phyloP scores from a whole-genome alignment of 2,888 invertebrate genomes.

The Dilophus febrilis region DNA sequence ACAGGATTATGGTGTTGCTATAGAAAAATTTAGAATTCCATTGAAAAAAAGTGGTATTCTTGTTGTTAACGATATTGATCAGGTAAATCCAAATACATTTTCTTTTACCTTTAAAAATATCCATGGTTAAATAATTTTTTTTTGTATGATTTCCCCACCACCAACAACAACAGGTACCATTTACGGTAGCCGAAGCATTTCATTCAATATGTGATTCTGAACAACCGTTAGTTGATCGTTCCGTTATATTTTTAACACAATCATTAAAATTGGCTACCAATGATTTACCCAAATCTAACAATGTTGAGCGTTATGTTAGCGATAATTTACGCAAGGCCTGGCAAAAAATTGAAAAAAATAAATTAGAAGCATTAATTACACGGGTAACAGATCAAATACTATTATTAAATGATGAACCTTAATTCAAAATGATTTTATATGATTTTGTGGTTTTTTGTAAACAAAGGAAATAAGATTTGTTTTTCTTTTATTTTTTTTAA shows the following conservation, averaged over 20 bases:
- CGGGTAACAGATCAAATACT: conserved; percentile 25
- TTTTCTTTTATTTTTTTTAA: no score
- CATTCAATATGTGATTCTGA: conserved; percentile 39
- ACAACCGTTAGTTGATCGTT: conserved; percentile 29
- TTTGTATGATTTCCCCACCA: no score
- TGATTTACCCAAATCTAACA: conserved; percentile 9
- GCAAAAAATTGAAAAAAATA: conserved; percentile 16
- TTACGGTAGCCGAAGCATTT: conserved; percentile 29
- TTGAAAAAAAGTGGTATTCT: conserved; percentile 19
- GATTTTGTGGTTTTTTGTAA: no score
- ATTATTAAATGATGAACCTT: conserved; percentile 8
- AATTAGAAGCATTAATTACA: conserved; percentile 21
- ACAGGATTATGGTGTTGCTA: conserved; percentile 20
- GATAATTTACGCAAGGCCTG: conserved; percentile 11
- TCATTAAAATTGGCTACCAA: conserved; percentile 14
- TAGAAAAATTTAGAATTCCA: conserved; percentile 18
- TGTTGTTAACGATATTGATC: conserved; percentile 21
- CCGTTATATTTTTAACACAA: conserved; percentile 30
- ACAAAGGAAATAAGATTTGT: no score
- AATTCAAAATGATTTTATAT: no score
- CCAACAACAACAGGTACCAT: conserved; percentile 20
- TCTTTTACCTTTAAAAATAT: conserved; percentile 1
- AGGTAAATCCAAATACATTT: conserved; percentile 16
- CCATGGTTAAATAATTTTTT: background rate
- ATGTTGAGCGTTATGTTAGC: conserved; percentile 4